Evolutionary conservation across 2,888 invertebrate genomes (phyloP).

Genomic region (Entomobrya multifasciata): DNA sequence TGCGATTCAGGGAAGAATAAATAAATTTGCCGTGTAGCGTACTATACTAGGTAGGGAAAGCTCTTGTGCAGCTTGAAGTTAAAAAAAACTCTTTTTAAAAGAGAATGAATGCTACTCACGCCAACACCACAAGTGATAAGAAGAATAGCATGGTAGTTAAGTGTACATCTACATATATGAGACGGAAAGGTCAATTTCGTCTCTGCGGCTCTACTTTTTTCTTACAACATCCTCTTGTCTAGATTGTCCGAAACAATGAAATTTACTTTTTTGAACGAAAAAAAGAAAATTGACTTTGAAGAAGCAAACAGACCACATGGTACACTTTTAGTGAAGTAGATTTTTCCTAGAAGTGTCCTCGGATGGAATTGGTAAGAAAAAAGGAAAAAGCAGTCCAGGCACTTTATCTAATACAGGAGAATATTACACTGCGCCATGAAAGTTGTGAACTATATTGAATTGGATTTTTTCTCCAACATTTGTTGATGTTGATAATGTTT

Average conservation of each 20-base stretch:
- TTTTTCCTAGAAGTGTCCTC: too few relatives aligned
- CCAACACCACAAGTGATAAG: background rate
- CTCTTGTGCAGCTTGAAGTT: background rate
- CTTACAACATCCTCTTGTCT: background rate
- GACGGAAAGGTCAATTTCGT: conserved; percentile 31
- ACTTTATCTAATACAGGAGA: background rate
- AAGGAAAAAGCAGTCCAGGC: background rate
- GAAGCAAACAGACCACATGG: conserved; percentile 17
- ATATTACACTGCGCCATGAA: background rate
- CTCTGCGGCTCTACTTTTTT: background rate
- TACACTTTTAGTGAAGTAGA: background rate
- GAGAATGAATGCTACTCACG: conserved; percentile 14
- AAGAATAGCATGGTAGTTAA: background rate
- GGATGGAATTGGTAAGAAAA: too few relatives aligned
- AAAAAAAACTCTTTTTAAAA: too few relatives aligned
- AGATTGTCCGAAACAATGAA: conserved; percentile 17
- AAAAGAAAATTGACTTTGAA: conserved; percentile 55
- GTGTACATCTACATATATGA: background rate
- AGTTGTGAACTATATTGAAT: background rate
- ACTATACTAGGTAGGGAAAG: background rate
- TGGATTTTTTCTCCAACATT: background rate
- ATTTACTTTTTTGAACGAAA: conserved; percentile 7
- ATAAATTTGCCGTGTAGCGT: background rate
- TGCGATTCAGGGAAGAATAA: conserved; percentile 8
- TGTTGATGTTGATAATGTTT: too few relatives aligned